Evolutionary conservation across 2,113 vertebrate species (phyloP), one percentile per base, ranked within the genome.

Genomic region (Formicarius rufipectus): DNA sequence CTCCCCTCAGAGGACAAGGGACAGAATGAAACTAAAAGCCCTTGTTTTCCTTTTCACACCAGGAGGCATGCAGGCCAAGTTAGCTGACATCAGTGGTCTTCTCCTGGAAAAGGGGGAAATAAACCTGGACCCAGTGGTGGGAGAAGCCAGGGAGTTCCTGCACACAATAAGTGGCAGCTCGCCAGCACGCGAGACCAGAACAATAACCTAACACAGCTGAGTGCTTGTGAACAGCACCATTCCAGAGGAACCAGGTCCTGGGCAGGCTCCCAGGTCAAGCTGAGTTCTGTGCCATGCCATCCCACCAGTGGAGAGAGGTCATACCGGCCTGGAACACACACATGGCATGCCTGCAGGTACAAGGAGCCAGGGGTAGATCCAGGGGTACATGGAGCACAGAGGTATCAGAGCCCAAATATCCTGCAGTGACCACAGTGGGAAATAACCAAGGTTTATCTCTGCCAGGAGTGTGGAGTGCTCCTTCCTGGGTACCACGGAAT

Each of bases 401-500:
- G 49, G 22, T 30, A 33, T 23, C 60, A 89, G n/a, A 62, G 23
- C 16, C 78, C 50, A 31, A n/a, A 47, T 37, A 23, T 44, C 67
- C 62, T 28, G 28, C 10, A n/a, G n/a, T 2, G 7, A 16, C 24
- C 27, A 19, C 17, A 8, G 0, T 0, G 0, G 18, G 15, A 42
- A 42, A 24, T 39, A 58, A 55, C 12, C 24, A 87, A 89, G 42
- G 63, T 14, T 88, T 53, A 3, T n/a, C 21, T 77, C 67, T 71
- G 45, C 45, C 1, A 0, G 59, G 40, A 50, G 17, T 11, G 33
- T 0, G 1, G 56, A 47, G 37, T 7, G 37, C 8, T 81, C 35
- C 40, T 19, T 62, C 14, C 44, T 2, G 4, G 20, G n/a, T 33
- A 15, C 42, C 13, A 17, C 0, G 0, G 28, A 47, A 81, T 5